Evolutionary conservation across 2,888 invertebrate genomes (phyloP).

Genomic region (Cantharis rustica): DNA sequence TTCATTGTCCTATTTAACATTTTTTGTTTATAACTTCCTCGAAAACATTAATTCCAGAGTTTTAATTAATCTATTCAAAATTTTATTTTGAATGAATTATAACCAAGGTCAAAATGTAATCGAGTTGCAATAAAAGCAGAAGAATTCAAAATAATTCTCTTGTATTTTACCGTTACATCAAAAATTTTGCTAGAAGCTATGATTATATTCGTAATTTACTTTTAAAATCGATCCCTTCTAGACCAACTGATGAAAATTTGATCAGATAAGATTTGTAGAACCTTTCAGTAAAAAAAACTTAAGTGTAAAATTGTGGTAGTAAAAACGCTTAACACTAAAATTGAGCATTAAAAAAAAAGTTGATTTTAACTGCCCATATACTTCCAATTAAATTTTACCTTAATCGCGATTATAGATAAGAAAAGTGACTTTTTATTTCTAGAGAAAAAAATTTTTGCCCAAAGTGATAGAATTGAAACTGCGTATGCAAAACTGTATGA

Average conservation of each 20-base stretch:
- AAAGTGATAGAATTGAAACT: not conserved
- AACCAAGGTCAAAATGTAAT: not conserved
- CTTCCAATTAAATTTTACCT: not conserved
- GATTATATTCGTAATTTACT: not conserved
- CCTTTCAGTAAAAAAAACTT: not conserved
- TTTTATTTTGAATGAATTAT: not conserved
- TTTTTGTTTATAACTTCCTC: not conserved
- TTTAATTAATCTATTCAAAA: not conserved
- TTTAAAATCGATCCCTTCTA: not conserved
- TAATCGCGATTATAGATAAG: not conserved
- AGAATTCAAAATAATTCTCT: not conserved
- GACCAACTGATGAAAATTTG: not conserved
- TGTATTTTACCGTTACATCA: not conserved
- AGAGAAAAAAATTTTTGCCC: not conserved
- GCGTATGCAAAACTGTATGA: not conserved
- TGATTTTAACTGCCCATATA: not conserved
- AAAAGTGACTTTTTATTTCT: not conserved
- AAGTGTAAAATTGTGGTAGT: not conserved
- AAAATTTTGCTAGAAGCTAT: not conserved
- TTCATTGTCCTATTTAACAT: not conserved
- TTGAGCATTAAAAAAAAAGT: not conserved
- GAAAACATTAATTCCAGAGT: not conserved
- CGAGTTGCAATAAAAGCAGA: not conserved
- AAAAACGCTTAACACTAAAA: not conserved
- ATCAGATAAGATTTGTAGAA: not conserved